Evolutionary conservation across 2,888 invertebrate species (phyloP).

Genomic region (Parnassius glacialis): DNA sequence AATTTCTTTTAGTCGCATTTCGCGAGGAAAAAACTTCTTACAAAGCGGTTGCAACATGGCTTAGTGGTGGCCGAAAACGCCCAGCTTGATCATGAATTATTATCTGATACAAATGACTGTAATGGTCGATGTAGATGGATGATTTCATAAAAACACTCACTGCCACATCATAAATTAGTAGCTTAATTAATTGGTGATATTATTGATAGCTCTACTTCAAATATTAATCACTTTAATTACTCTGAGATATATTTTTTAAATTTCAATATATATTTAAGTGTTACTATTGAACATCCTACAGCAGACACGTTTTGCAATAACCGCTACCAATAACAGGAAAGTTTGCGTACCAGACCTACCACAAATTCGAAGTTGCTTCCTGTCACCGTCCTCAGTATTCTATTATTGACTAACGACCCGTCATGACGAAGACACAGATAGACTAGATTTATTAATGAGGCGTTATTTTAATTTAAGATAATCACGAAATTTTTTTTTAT

Average conservation of each 20-base stretch:
- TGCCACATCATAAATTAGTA: not conserved
- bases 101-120: not conserved
- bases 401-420: no score
- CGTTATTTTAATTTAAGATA: no score
- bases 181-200: not conserved
- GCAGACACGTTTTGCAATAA: no score
- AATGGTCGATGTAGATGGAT: not conserved
- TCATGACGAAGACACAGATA: no score
- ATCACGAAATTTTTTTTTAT: no score
- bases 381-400: no score
- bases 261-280: no score
- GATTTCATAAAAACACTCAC: constrained; percentile 1
- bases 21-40: constrained; percentile 13
- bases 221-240: not conserved
- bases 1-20: constrained; percentile 40
- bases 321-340: no score
- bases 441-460: no score
- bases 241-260: not conserved
- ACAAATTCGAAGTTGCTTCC: no score
- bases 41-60: constrained; percentile 9
- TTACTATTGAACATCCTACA: no score
- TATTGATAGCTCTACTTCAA: not conserved
- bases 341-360: no score
- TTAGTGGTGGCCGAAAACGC: not conserved
- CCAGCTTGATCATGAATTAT: constrained; percentile 9